Percentiles rank a stretch among this genome's conserved stretches.
Evolutionary conservation across 2,797 vertebrate species (phyloP).

Genomic region (Anguilla anguilla): DNA sequence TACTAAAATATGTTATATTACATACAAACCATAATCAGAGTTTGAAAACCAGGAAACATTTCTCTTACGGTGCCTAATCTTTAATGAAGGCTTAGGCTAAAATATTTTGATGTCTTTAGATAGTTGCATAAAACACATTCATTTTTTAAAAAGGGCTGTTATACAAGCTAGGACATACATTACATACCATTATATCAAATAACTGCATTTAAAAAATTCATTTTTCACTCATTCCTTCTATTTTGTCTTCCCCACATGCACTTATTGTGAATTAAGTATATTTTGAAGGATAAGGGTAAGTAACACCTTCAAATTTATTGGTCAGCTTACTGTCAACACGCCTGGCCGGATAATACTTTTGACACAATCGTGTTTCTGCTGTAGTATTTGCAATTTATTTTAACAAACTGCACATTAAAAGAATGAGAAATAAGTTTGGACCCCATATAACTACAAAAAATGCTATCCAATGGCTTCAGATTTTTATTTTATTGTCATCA

Average conservation of each 20-base stretch:
- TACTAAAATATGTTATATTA: too few species aligned
- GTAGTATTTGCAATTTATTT: not conserved
- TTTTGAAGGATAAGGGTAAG: not conserved
- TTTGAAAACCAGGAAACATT: not conserved
- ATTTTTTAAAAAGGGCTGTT: not conserved
- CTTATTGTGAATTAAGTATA: not conserved
- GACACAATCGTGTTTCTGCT: not conserved
- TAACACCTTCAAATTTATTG: not conserved
- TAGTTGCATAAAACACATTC: not conserved
- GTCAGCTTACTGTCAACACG: conserved; percentile 6
- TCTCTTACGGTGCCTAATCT: not conserved
- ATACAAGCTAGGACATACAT: not conserved
- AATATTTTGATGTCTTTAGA: not conserved
- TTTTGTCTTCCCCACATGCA: not conserved
- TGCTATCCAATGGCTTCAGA: not conserved
- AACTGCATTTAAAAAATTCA: not conserved
- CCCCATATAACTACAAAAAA: not conserved
- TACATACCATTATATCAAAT: not conserved
- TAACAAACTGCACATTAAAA: not conserved
- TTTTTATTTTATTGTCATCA: not conserved
- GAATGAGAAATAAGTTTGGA: not conserved
- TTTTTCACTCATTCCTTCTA: not conserved
- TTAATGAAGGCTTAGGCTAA: not conserved
- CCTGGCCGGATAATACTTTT: not conserved
- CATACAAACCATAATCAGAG: too few species aligned